These are phyloP conservation scores for Betta splendens DNA, from an alignment of 2,797 vertebrate species.

Conservation along the genomic window DNA sequence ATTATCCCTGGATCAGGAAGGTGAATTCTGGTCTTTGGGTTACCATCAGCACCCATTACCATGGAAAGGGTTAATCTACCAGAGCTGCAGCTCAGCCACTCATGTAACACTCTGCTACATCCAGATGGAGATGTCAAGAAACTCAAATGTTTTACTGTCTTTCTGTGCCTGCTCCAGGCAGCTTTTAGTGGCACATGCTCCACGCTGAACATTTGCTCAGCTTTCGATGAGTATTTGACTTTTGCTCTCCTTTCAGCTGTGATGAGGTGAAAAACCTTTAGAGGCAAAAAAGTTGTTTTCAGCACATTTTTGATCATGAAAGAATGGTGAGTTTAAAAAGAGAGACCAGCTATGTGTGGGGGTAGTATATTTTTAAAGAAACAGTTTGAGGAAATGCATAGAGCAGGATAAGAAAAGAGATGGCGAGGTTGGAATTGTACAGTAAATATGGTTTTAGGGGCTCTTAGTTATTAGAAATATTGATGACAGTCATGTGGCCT, in stretches of 20 bases:
- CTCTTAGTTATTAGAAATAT: too few relatives aligned
- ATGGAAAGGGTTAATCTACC: conserved; percentile 52
- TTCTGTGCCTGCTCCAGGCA: conserved; percentile 13
- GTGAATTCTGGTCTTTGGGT: conserved; percentile 19
- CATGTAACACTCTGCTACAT: conserved; percentile 19
- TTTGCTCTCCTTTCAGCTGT: conserved; percentile 5
- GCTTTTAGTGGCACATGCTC: conserved; percentile 16
- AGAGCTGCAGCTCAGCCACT: conserved; percentile 29
- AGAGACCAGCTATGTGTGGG: not conserved
- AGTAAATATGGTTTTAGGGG: too few relatives aligned
- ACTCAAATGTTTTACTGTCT: conserved; percentile 26
- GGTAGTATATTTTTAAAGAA: not conserved
- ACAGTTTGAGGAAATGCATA: not conserved
- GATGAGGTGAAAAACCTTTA: not conserved
- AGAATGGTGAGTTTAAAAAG: not conserved
- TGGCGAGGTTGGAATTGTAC: too few relatives aligned
- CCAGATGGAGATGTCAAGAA: conserved; percentile 52
- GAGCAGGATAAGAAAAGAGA: too few relatives aligned
- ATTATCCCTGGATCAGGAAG: conserved; percentile 27
- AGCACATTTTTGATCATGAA: not conserved
- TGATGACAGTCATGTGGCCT: too few relatives aligned
- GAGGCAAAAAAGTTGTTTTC: not conserved
- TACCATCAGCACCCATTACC: conserved; percentile 36
- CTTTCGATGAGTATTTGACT: conserved; percentile 17
- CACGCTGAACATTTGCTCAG: conserved; percentile 21